phyloP scores from a whole-genome alignment of 53 echinoderm and acorn worm species.

The Luidia sarsii region DNA sequence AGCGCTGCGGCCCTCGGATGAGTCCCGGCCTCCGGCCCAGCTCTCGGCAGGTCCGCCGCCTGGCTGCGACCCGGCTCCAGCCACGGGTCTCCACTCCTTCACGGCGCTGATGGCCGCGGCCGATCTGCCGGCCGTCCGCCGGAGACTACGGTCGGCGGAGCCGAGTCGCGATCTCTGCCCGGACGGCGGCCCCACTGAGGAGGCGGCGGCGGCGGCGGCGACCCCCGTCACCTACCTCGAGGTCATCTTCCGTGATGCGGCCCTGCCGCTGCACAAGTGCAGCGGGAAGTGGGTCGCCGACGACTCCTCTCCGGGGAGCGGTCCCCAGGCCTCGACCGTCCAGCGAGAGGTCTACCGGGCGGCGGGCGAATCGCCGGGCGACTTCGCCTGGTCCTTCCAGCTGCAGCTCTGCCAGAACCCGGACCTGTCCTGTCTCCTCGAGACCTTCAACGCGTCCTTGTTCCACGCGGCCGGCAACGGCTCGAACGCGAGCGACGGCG shows the following conservation, averaged over 20 bases:
- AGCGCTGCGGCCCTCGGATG: neutral
- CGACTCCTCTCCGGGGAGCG: no score
- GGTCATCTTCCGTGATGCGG: neutral
- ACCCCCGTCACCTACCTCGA: neutral
- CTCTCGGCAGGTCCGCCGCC: neutral
- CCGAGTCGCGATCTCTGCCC: neutral
- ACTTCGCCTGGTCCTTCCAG: neutral
- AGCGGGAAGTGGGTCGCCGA: neutral
- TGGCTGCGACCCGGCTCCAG: no score
- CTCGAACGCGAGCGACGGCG: neutral
- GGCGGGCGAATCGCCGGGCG: neutral
- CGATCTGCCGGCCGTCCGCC: neutral
- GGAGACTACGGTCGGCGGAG: neutral
- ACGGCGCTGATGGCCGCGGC: neutral
- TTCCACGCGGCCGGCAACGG: neutral
- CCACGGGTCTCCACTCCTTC: neutral
- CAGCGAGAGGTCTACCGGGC: neutral
- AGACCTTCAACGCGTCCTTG: constrained; percentile 43
- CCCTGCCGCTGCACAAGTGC: neutral
- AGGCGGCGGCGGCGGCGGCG: no score
- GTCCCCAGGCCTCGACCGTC: no score
- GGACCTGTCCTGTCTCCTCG: constrained; percentile 26
- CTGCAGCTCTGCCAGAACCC: constrained; percentile 19
- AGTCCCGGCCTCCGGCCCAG: neutral
- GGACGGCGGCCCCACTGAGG: neutral